Conservation (phyloP, 1,140 invertebrate genomes). For the Lucilia sericata region DNA sequence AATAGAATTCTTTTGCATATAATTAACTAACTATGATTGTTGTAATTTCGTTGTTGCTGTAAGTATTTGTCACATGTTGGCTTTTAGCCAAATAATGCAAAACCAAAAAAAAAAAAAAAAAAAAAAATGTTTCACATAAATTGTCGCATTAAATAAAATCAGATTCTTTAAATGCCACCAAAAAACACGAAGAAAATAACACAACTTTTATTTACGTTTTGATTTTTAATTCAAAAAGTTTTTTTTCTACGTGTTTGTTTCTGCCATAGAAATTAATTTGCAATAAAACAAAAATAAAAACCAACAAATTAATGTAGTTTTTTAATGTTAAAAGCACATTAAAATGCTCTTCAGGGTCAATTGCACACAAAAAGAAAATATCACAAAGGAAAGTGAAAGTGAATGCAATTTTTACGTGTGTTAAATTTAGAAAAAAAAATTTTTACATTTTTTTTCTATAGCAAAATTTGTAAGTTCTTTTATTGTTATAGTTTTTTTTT, state of each 20-base stretch:
- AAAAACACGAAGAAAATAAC: background rate
- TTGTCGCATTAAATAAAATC: constrained; percentile 32
- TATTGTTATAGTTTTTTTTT: too few relatives aligned
- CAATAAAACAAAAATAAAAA: background rate
- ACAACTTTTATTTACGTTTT: background rate
- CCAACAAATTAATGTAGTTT: background rate
- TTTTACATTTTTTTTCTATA: background rate
- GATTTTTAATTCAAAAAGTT: background rate
- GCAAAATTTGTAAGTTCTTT: too few relatives aligned
- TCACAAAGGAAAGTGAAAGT: background rate
- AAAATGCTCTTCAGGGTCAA: constrained; percentile 6
- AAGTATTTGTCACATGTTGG: constrained; percentile 30
- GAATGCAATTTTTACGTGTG: background rate
- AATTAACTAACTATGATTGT: constrained; percentile 32
- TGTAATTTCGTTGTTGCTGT: background rate
- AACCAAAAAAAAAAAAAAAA: background rate
- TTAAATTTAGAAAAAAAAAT: background rate
- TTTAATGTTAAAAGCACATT: background rate
- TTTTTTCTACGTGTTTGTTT: background rate
- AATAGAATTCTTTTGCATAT: background rate
- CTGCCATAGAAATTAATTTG: background rate
- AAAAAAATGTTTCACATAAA: background rate
- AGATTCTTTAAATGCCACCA: constrained; percentile 36
- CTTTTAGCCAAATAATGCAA: constrained; percentile 23
- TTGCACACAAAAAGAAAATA: background rate